Conservation (phyloP, 2,113 vertebrate species). For the Brachyistius frenatus region DNA sequence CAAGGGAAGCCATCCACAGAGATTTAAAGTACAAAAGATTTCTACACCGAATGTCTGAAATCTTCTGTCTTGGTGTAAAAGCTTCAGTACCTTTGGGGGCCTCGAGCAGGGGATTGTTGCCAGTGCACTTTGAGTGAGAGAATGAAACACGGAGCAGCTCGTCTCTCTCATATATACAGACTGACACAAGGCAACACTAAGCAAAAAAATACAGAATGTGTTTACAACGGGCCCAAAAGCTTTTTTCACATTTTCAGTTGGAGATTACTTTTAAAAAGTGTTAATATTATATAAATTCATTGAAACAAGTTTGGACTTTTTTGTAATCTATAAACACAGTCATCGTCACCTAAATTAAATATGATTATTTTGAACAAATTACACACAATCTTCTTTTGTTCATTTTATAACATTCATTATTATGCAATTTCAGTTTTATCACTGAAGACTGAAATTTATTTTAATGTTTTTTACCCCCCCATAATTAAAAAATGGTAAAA, state of each 20-base stretch:
- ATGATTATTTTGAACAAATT: not conserved
- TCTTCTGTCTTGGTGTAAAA: too few species aligned
- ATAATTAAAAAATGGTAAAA: too few species aligned
- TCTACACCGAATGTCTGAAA: not conserved
- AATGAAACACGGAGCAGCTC: not conserved
- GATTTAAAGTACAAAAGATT: not conserved
- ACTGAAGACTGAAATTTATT: not conserved
- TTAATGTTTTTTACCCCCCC: too few species aligned
- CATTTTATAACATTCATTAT: not conserved
- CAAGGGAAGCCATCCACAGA: not conserved
- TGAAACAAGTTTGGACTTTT: too few species aligned
- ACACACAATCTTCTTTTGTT: not conserved
- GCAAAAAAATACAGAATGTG: too few species aligned
- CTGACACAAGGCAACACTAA: not conserved
- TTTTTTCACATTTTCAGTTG: too few species aligned
- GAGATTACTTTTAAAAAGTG: too few species aligned
- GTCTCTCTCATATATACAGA: slow-evolving; percentile 14
- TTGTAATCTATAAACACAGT: too few species aligned
- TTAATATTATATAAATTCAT: too few species aligned
- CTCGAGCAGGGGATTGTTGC: too few species aligned
- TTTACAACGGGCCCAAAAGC: too few species aligned
- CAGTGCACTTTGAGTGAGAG: not conserved
- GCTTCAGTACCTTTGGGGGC: too few species aligned
- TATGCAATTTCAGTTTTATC: not conserved
- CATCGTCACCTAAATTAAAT: not conserved